Percentiles rank a stretch among this genome's conserved stretches.
Conservation (phyloP, 1,140 invertebrate species). For the Thaumetopoea pityocampa region DNA sequence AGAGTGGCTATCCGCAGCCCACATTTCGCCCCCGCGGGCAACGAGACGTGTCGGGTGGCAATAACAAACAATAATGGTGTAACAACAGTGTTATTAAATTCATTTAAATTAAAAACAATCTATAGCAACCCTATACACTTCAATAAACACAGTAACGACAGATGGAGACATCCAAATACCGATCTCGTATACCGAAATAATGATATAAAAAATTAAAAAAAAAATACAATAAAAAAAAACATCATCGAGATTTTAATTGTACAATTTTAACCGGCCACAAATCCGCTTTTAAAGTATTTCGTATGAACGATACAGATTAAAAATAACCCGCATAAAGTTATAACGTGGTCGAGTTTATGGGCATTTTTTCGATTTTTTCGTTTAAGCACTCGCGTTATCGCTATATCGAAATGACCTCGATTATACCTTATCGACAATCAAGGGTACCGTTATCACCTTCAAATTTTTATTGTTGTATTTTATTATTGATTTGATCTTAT, state of each 20-base stretch:
- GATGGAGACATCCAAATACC: conserved; percentile 2
- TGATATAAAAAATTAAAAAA: conserved; percentile 13
- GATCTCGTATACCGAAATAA: not conserved
- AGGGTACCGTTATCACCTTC: conserved; percentile 5
- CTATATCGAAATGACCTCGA: conserved; percentile 13
- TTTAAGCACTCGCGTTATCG: conserved; percentile 6
- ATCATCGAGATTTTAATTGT: conserved; percentile 8
- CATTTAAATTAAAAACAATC: too few species aligned
- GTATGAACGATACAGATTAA: too few species aligned
- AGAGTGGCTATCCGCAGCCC: too few species aligned
- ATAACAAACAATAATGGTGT: too few species aligned
- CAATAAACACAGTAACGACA: conserved; percentile 3
- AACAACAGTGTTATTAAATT: too few species aligned
- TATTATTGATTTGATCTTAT: conserved; percentile 8
- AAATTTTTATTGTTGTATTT: conserved; percentile 11
- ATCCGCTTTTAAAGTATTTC: conserved; percentile 5
- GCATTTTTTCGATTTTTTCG: conserved; percentile 13
- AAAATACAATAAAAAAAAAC: conserved; percentile 1
- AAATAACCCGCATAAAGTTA: too few species aligned
- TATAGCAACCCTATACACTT: too few species aligned
- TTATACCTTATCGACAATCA: conserved; percentile 17
- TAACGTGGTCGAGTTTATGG: too few species aligned
- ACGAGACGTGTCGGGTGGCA: too few species aligned
- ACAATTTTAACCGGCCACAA: conserved; percentile 11
- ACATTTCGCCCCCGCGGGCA: too few species aligned